Evolutionary conservation across 2,797 vertebrate species (phyloP), one percentile per base, ranked within the genome.

Genomic region (Sebastes nivosus): DNA sequence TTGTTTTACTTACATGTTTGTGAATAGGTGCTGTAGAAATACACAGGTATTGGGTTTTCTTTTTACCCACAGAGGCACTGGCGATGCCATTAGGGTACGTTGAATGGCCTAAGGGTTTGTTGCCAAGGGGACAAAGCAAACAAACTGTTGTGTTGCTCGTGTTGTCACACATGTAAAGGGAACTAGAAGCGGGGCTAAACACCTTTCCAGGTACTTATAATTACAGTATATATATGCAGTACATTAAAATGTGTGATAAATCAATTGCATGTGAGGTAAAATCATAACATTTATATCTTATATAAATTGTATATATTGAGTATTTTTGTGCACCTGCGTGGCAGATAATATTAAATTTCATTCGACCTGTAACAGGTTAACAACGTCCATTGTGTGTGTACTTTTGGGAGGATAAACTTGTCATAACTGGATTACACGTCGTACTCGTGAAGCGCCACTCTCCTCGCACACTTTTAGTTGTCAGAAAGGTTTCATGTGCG

Each of bases 61-160:
- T 87, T 90, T 63, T 88, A 82, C 77, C 74, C 92, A 89, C 84
- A 78, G 91, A 94, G 94, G 92, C 90, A 90, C 90, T 90, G 85
- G 86, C 89, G 90, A 71, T 95, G 90, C 93, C 91, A 93, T 94
- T 94, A 92, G 93, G 92, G 90, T 88, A 92, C 93, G 86, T 46
- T 92, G 92, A 90, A 93, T 95, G 95, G 96, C 96, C 96, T 94
- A 87, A 94, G 95, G 95, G 94, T 91, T 95, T 95, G 96, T 96
- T 96, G 93, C 95, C 95, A 96, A 93, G 96, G 96, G 95, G 93
- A 96, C 93, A 94, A 93, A 95, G 92, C 95, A 96, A 96, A 96
- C 96, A 96, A 95, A 96, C 94, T 95, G 94, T 94, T 95, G 95
- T 95, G 94, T 94, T 94, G 86, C 87, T 92, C 88, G 86, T 95